These are phyloP conservation scores for Sardinella longiceps DNA, from an alignment of 2,797 vertebrate species.

Conservation along the genomic window DNA sequence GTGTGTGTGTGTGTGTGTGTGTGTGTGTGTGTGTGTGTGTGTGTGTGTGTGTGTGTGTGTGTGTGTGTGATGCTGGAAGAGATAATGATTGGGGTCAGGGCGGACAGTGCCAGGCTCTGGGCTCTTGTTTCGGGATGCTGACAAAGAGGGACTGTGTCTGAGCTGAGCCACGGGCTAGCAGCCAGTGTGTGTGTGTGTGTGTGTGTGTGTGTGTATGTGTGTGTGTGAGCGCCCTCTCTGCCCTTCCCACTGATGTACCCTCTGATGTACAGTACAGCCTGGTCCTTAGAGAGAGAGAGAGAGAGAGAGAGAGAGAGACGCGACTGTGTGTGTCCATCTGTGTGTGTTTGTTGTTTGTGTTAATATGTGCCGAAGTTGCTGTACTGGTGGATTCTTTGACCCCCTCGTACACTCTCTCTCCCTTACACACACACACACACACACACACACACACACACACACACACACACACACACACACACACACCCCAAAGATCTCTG, in stretches of 20 bases:
- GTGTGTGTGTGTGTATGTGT: conserved; percentile 5
- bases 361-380: too few relatives aligned
- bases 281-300: not conserved
- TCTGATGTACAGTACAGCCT: not conserved
- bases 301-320: not conserved
- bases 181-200: conserved; percentile 27
- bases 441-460: too few relatives aligned
- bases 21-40: not conserved
- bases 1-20: conserved; percentile 11
- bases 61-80: conserved; percentile 16
- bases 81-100: conserved; percentile 40
- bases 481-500: not conserved
- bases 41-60: not conserved
- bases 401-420: not conserved
- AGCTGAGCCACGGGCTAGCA: not conserved
- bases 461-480: too few relatives aligned
- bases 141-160: conserved; percentile 41
- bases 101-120: conserved; percentile 22
- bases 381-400: not conserved
- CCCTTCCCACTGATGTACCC: conserved; percentile 12
- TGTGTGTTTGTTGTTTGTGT: not conserved
- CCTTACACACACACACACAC: too few relatives aligned
- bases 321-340: not conserved
- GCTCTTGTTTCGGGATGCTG: conserved; percentile 28
- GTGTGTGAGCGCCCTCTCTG: not conserved